Conservation (phyloP, 2,888 invertebrate genomes). For the Dryobota labecula region DNA sequence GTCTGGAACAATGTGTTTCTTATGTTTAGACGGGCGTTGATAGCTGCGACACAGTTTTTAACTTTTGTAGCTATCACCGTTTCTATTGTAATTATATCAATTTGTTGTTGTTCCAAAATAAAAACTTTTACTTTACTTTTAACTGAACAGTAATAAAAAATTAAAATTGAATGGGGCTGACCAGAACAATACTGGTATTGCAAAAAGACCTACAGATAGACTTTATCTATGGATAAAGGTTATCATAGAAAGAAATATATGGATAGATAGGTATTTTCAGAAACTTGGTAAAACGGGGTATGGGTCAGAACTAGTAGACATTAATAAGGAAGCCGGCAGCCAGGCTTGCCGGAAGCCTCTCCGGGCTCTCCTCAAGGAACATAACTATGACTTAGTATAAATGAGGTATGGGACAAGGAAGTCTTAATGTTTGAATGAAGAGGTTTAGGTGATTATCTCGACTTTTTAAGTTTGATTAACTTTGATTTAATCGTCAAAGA, state of each 20-base stretch:
- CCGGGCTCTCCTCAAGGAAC: slow-evolving; percentile 7
- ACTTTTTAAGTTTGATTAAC: too few relatives aligned
- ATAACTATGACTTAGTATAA: neutral
- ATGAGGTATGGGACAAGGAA: slow-evolving; percentile 33
- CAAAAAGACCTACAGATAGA: neutral
- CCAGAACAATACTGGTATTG: neutral
- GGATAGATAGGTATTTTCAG: neutral
- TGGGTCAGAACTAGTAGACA: slow-evolving; percentile 22
- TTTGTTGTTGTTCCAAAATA: too few relatives aligned
- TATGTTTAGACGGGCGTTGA: too few relatives aligned
- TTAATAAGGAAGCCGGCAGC: slow-evolving; percentile 23
- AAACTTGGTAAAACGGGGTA: neutral
- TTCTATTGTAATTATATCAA: too few relatives aligned
- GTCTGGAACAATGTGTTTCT: too few relatives aligned
- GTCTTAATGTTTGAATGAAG: neutral
- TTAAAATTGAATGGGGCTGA: neutral
- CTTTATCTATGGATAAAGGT: neutral
- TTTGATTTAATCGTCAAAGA: too few relatives aligned
- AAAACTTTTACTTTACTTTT: too few relatives aligned
- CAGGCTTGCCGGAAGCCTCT: slow-evolving; percentile 12
- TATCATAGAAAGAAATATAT: neutral
- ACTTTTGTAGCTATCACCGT: too few relatives aligned
- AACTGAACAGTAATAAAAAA: neutral
- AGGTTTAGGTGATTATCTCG: neutral
- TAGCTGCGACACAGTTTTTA: too few relatives aligned